Evolutionary conservation across 2,888 invertebrate genomes (phyloP).

Genomic region (Drosophila cognata): DNA sequence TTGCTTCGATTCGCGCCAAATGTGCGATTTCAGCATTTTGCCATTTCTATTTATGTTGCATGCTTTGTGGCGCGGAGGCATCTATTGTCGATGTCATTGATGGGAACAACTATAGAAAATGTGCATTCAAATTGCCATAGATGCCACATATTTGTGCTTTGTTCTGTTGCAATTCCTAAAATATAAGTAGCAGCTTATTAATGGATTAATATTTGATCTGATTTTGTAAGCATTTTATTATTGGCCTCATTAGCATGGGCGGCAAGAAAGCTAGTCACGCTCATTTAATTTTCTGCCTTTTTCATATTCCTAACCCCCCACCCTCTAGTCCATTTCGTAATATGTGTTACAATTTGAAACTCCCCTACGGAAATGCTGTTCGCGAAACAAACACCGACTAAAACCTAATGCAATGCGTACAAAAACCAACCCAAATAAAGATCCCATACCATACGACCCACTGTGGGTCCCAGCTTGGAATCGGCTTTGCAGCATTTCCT

Average conservation of each 20-base stretch:
- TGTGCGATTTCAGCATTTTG: slow-evolving; percentile 45
- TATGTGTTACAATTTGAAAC: slow-evolving; percentile 42
- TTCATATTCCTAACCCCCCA: slow-evolving; percentile 4
- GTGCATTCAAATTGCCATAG: background rate
- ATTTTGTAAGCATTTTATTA: slow-evolving; percentile 27
- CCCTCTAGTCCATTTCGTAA: background rate
- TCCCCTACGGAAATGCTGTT: slow-evolving; percentile 44
- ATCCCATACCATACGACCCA: slow-evolving; percentile 22
- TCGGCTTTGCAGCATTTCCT: slow-evolving; percentile 16
- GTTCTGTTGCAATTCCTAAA: slow-evolving; percentile 29
- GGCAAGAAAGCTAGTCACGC: background rate
- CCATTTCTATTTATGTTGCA: slow-evolving; percentile 45
- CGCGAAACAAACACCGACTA: slow-evolving; percentile 42
- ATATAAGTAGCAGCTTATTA: slow-evolving; percentile 23
- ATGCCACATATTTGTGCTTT: slow-evolving; percentile 13
- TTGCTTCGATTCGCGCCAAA: slow-evolving; percentile 21
- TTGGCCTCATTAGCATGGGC: slow-evolving; percentile 40
- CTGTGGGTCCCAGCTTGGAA: slow-evolving; percentile 62
- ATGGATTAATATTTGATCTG: slow-evolving; percentile 26
- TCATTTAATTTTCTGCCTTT: slow-evolving; percentile 4
- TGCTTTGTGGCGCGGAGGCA: slow-evolving; percentile 49
- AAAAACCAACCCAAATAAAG: slow-evolving; percentile 38
- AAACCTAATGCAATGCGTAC: slow-evolving; percentile 35
- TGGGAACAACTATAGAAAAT: slow-evolving; percentile 9
- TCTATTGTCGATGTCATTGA: slow-evolving; percentile 11